phyloP scores from a whole-genome alignment of 1,140 invertebrate genomes.

The Muscidifurax raptorellus region DNA sequence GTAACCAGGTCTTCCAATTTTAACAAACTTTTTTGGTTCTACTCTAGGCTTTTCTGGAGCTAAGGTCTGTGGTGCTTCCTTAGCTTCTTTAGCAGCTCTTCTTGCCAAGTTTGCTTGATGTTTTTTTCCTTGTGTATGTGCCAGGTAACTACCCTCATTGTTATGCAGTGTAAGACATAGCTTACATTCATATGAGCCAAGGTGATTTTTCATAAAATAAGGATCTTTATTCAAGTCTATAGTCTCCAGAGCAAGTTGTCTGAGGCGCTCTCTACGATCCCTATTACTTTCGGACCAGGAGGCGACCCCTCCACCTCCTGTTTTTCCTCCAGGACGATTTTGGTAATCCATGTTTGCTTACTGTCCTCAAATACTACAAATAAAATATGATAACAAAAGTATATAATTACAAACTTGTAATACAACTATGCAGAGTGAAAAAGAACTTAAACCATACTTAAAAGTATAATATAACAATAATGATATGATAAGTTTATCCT shows the following conservation, averaged over 20 bases:
- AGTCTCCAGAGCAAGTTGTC: conserved; percentile 97
- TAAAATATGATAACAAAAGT: neutral
- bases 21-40: conserved; percentile 99
- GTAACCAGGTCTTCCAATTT: conserved; percentile 99
- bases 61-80: conserved; percentile 92
- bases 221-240: conserved; percentile 99
- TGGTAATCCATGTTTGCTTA: conserved; percentile 91
- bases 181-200: conserved; percentile 99
- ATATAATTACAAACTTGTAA: no score
- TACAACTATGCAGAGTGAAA: no score
- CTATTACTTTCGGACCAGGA: conserved; percentile 99
- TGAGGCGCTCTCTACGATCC: conserved; percentile 95
- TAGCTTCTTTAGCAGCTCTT: conserved; percentile 98
- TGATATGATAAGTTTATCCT: no score
- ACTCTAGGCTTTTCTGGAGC: conserved; percentile 96
- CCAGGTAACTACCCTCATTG: conserved; percentile 99
- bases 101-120: conserved; percentile 99
- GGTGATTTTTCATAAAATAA: conserved; percentile 99
- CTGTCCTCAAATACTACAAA: neutral
- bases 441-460: no score
- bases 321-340: conserved; percentile 98
- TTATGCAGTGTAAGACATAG: conserved; percentile 98
- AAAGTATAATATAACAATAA: no score
- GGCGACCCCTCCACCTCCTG: conserved; percentile 98
- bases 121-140: conserved; percentile 99